phyloP scores from a whole-genome alignment of 2,888 invertebrate genomes.

The Glomeris marginata region DNA sequence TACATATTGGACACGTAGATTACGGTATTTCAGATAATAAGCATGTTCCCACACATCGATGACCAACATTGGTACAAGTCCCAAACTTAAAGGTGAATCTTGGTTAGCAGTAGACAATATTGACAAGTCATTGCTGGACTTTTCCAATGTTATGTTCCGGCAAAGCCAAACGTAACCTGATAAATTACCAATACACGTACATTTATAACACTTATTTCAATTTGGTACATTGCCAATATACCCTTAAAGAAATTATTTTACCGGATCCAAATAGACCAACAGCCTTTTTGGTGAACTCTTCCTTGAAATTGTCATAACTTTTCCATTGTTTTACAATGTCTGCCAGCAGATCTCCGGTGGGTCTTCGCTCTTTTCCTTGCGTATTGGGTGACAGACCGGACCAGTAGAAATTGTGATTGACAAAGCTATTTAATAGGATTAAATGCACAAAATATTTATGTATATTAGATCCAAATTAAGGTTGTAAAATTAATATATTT shows the following conservation, averaged over 20 bases:
- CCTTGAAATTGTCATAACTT: slow-evolving; percentile 20
- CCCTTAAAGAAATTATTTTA: slow-evolving; percentile 11
- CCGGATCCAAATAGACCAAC: slow-evolving; percentile 24
- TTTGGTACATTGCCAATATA: no score
- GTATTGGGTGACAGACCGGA: slow-evolving; percentile 23
- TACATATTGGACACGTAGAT: slow-evolving; percentile 19
- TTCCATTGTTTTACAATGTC: slow-evolving; percentile 22
- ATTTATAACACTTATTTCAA: no score
- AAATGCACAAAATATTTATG: no score
- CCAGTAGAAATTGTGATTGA: slow-evolving; percentile 26
- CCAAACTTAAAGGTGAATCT: slow-evolving; percentile 23
- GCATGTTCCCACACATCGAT: slow-evolving; percentile 28
- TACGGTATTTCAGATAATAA: slow-evolving; percentile 24
- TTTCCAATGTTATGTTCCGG: slow-evolving; percentile 17
- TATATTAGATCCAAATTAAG: no score
- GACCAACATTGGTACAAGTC: slow-evolving; percentile 22
- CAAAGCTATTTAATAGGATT: slow-evolving; percentile 18
- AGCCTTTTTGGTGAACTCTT: slow-evolving; percentile 21
- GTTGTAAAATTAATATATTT: no score
- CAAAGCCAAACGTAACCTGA: slow-evolving; percentile 26
- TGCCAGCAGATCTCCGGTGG: slow-evolving; percentile 17
- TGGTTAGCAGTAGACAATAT: slow-evolving; percentile 23
- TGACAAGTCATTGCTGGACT: slow-evolving; percentile 16
- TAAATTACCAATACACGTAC: slow-evolving; percentile 8
- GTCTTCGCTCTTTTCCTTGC: slow-evolving; percentile 18